These are phyloP conservation scores for Hydriomena furcata DNA, from an alignment of 2,888 invertebrate species.

Conservation along the genomic window DNA sequence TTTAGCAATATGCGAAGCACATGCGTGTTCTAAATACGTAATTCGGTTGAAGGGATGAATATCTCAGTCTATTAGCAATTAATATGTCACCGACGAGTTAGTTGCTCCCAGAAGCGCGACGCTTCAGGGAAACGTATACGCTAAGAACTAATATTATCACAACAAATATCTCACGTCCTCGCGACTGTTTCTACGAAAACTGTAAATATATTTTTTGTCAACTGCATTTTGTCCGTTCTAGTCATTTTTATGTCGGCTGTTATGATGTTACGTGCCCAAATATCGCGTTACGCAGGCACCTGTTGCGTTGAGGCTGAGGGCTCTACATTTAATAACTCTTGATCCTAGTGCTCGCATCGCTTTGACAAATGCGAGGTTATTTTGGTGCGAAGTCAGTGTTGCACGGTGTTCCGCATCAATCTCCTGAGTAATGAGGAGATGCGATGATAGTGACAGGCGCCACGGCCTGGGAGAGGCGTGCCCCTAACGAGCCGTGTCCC, in stretches of 20 bases:
- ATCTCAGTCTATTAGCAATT: conserved; percentile 63
- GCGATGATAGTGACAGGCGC: conserved; percentile 55
- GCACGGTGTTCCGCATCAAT: conserved; percentile 55
- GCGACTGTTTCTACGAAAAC: conserved; percentile 65
- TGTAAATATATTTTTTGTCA: conserved; percentile 52
- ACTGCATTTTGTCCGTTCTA: conserved; percentile 55
- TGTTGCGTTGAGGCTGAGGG: conserved; percentile 43
- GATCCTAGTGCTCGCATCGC: conserved; percentile 33
- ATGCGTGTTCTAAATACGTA: conserved; percentile 47
- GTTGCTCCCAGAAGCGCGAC: conserved; percentile 48
- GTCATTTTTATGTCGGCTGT: conserved; percentile 55
- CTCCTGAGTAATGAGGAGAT: conserved; percentile 59
- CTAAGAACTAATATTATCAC: conserved; percentile 73
- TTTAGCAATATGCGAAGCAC: conserved; percentile 35
- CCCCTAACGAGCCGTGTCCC: conserved; percentile 58
- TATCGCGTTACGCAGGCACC: conserved; percentile 60
- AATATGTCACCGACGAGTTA: conserved; percentile 57
- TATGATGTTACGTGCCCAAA: conserved; percentile 50
- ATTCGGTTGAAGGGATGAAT: conserved; percentile 37
- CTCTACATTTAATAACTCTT: conserved; percentile 32
- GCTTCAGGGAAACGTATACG: conserved; percentile 63
- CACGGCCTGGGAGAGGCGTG: conserved; percentile 48
- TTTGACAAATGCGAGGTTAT: conserved; percentile 42
- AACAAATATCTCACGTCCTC: conserved; percentile 70
- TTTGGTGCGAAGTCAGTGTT: conserved; percentile 42